phyloP scores from a whole-genome alignment of 1,140 invertebrate species.

The Camponotus vicinus region DNA sequence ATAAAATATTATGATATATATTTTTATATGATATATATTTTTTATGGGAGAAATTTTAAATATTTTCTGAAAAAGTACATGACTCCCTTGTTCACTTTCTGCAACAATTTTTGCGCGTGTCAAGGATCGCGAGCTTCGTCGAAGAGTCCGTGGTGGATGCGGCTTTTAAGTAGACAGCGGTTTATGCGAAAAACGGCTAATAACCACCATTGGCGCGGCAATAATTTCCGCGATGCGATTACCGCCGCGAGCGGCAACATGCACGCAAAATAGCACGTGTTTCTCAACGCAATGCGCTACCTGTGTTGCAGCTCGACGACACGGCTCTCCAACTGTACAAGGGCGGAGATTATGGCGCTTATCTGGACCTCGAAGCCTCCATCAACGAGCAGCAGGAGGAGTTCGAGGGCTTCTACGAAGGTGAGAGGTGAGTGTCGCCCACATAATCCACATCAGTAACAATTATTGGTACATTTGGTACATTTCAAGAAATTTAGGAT shows the following conservation, averaged over 20 bases:
- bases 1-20: neutral
- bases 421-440: slow-evolving; percentile 91
- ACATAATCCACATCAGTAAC: neutral
- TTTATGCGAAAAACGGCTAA: slow-evolving; percentile 68
- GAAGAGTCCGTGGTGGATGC: neutral
- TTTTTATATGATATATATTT: neutral
- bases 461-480: neutral
- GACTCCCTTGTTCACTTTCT: neutral
- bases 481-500: slow-evolving; percentile 20
- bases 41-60: neutral
- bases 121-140: neutral
- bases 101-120: neutral
- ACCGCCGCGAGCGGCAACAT: neutral
- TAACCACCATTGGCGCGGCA: slow-evolving; percentile 37
- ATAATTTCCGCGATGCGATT: slow-evolving; percentile 54
- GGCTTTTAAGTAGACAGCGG: slow-evolving; percentile 64
- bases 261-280: slow-evolving; percentile 35
- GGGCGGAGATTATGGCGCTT: slow-evolving; percentile 98
- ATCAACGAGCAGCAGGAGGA: slow-evolving; percentile 98
- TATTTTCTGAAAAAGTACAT: neutral
- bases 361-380: slow-evolving; percentile 97
- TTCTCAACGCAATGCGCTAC: slow-evolving; percentile 23
- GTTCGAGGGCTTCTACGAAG: slow-evolving; percentile 95
- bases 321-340: slow-evolving; percentile 98
- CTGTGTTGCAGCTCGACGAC: slow-evolving; percentile 95